Conservation (phyloP, 1,140 invertebrate species). For the Periplaneta americana region DNA sequence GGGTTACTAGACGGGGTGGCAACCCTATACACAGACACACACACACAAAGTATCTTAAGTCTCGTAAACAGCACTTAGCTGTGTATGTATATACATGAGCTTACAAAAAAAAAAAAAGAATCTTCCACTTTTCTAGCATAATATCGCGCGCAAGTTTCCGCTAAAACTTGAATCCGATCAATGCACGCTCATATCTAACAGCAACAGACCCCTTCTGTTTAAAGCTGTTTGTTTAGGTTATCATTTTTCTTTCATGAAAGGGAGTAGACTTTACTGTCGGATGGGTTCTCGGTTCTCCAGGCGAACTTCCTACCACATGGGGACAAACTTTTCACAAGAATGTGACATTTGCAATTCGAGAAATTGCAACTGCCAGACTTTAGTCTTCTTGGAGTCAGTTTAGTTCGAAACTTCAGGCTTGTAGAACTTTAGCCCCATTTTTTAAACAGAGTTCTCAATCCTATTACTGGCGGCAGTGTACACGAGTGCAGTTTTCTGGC, state of each 20-base stretch:
- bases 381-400: too few species aligned
- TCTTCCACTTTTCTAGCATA: background rate
- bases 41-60: background rate
- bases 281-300: background rate
- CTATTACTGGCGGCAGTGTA: too few species aligned
- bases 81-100: background rate
- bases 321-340: too few species aligned
- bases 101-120: background rate
- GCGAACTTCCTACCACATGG: background rate
- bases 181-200: background rate
- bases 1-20: background rate
- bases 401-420: too few species aligned
- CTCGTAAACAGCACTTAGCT: background rate
- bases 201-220: background rate
- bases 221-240: background rate
- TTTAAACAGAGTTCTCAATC: too few species aligned
- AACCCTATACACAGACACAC: background rate
- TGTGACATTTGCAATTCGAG: too few species aligned
- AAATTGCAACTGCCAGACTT: too few species aligned
- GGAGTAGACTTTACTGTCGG: background rate
- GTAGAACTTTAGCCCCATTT: too few species aligned
- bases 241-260: background rate
- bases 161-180: background rate
- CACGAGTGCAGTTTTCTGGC: too few species aligned
- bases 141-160: background rate